A percentile compares a stretch with the other conserved stretches of the same genome.
phyloP scores from a whole-genome alignment of 1,140 invertebrate species.

The Brachionus plicatilis region DNA sequence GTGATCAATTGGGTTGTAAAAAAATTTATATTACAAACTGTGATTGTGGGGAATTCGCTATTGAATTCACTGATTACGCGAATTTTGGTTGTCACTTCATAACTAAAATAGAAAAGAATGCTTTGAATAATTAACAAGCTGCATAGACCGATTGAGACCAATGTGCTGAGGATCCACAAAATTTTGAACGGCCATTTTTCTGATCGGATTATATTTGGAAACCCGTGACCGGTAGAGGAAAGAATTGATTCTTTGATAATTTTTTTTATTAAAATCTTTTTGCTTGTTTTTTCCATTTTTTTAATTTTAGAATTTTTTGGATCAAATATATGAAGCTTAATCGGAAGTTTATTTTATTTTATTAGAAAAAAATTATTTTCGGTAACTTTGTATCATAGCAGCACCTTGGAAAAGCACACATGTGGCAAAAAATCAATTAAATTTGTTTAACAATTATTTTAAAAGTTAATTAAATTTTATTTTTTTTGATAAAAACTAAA shows the following conservation, averaged over 20 bases:
- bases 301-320: no score
- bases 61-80: not conserved
- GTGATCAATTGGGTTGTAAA: not conserved
- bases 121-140: not conserved
- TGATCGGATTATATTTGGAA: not conserved
- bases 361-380: not conserved
- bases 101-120: not conserved
- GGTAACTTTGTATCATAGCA: no score
- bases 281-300: not conserved
- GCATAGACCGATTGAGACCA: not conserved
- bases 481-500: no score
- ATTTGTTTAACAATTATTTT: no score
- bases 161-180: not conserved
- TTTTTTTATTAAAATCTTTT: not conserved
- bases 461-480: no score
- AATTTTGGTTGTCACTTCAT: conserved; percentile 7
- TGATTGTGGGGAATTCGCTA: not conserved
- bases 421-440: no score
- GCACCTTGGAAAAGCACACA: no score
- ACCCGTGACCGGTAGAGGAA: not conserved
- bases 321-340: not conserved
- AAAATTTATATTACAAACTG: conserved; percentile 30
- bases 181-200: not conserved
- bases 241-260: not conserved
- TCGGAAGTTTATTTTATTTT: not conserved